A percentile compares a stretch with the other conserved stretches of the same genome.
These are phyloP conservation scores for Semaprochilodus insignis DNA, from an alignment of 2,797 vertebrate species.

Conservation along the genomic window DNA sequence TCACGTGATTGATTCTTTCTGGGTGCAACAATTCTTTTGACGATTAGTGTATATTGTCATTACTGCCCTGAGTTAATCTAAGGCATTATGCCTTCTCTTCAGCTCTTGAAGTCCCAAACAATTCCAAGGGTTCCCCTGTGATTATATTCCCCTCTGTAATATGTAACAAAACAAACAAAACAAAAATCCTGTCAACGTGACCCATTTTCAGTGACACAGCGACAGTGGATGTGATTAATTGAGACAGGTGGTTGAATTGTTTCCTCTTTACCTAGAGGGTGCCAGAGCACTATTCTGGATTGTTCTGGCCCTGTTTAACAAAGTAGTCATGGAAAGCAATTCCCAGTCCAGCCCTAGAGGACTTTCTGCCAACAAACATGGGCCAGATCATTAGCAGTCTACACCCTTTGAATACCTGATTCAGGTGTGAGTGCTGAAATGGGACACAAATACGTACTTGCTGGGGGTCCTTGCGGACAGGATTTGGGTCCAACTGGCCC, in stretches of 20 bases:
- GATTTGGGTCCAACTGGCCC: slow-evolving; percentile 32
- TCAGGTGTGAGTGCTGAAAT: slow-evolving; percentile 9
- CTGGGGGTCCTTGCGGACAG: slow-evolving; percentile 15
- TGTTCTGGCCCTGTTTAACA: not conserved
- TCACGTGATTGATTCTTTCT: too few relatives aligned
- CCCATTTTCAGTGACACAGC: too few relatives aligned
- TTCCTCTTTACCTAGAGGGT: not conserved
- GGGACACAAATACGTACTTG: not conserved
- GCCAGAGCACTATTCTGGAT: not conserved
- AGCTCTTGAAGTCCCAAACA: too few relatives aligned
- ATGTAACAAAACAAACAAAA: too few relatives aligned
- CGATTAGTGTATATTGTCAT: too few relatives aligned
- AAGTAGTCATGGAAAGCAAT: not conserved
- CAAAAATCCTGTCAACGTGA: too few relatives aligned
- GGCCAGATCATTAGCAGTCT: not conserved
- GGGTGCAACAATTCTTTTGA: too few relatives aligned
- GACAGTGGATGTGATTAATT: too few relatives aligned
- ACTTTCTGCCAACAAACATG: not conserved
- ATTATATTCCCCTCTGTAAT: too few relatives aligned
- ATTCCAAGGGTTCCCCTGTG: too few relatives aligned
- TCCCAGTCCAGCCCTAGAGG: not conserved
- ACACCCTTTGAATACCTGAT: not conserved
- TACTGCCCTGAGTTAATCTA: too few relatives aligned
- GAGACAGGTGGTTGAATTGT: not conserved
- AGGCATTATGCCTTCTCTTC: too few relatives aligned